These are phyloP conservation scores for Intellagama lesueurii DNA, from an alignment of 2,797 vertebrate species.

Conservation along the genomic window DNA sequence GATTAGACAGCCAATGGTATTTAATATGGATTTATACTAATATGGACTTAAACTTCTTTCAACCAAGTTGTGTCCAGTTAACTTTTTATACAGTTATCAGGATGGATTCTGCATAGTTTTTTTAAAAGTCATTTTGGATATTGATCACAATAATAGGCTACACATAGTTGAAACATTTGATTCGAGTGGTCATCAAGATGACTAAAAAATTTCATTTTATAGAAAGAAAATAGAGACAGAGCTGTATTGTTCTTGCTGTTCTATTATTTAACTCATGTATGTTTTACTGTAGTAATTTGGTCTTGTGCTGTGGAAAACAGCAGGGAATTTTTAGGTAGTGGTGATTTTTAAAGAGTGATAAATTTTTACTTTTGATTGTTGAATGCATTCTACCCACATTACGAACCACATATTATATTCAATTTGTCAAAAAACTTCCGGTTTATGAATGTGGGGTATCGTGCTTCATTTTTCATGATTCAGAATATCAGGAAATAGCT, in stretches of 20 bases:
- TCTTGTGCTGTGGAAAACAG: neutral
- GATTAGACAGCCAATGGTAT: neutral
- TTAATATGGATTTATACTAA: neutral
- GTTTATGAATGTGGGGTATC: too few relatives aligned
- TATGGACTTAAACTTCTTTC: neutral
- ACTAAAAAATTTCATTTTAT: neutral
- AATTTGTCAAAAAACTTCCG: too few relatives aligned
- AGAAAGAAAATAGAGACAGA: neutral
- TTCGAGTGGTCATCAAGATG: too few relatives aligned
- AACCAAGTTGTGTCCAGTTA: neutral
- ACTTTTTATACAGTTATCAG: neutral
- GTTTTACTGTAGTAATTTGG: neutral
- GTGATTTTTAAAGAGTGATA: neutral
- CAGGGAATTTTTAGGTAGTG: neutral
- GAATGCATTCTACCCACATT: too few relatives aligned
- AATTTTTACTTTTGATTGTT: too few relatives aligned
- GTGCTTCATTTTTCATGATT: too few relatives aligned
- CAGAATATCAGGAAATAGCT: too few relatives aligned
- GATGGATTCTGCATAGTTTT: neutral
- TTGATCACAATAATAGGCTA: too few relatives aligned
- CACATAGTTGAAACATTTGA: neutral
- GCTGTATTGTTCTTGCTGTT: neutral
- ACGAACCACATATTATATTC: too few relatives aligned
- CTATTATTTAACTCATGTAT: neutral
- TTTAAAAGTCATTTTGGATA: too few relatives aligned